phyloP scores from a whole-genome alignment of 2,888 invertebrate genomes.

The Drosophila gaucha region DNA sequence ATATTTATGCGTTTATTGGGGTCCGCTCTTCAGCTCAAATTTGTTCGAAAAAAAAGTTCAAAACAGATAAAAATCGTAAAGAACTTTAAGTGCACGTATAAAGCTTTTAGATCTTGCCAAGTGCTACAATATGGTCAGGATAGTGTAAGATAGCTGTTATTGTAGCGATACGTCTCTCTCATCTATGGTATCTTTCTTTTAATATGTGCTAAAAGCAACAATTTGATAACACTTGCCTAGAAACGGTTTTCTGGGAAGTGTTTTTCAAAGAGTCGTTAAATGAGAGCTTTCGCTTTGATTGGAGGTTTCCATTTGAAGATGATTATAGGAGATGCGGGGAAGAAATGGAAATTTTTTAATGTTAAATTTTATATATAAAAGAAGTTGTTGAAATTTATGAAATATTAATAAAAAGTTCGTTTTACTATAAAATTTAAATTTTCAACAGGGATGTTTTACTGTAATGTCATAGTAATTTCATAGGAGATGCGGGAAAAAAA shows the following conservation, averaged over 20 bases:
- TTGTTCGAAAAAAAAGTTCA: neutral
- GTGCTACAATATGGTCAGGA: constrained; percentile 13
- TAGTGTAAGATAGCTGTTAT: constrained; percentile 11
- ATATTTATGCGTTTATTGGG: constrained; percentile 64
- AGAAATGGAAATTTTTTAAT: no score
- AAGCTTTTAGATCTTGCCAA: constrained; percentile 33
- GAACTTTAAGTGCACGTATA: constrained; percentile 34
- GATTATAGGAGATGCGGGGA: no score
- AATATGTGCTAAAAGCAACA: constrained; percentile 34
- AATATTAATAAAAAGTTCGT: no score
- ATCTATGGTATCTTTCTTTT: neutral
- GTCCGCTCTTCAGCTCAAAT: constrained; percentile 16
- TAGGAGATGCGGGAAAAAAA: no score
- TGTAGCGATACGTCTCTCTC: neutral
- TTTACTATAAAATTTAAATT: no score
- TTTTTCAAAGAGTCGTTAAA: constrained; percentile 3
- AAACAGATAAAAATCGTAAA: constrained; percentile 29
- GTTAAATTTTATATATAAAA: no score
- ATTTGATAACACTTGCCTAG: neutral
- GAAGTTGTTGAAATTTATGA: no score
- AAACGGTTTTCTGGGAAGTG: constrained; percentile 2
- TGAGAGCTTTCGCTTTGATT: neutral
- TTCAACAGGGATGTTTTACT: no score
- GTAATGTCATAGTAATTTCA: no score
- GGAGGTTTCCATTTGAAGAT: neutral